Evolutionary conservation across 2,888 invertebrate species (phyloP).

Genomic region (Oscheius sp.): DNA sequence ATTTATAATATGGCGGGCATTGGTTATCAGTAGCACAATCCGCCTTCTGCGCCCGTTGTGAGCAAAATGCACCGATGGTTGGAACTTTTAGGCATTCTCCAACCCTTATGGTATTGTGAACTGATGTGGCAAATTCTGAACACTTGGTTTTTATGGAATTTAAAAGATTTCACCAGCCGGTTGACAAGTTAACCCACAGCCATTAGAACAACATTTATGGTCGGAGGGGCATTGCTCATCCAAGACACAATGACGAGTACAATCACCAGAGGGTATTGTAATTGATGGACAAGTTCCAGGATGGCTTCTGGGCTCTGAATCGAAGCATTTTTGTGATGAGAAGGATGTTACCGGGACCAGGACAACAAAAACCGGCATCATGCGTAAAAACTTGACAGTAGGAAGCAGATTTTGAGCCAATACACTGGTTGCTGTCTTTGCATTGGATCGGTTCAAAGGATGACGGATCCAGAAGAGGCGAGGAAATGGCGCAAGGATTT

Average conservation of each 20-base stretch:
- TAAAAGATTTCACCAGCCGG: conserved; percentile 31
- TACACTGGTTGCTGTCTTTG: conserved; percentile 49
- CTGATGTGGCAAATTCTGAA: conserved; percentile 37
- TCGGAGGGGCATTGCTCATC: conserved; percentile 59
- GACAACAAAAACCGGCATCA: conserved; percentile 63
- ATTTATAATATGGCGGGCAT: conserved; percentile 63
- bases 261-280: conserved; percentile 43
- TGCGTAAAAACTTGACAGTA: conserved; percentile 58
- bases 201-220: conserved; percentile 70
- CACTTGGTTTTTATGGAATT: background rate
- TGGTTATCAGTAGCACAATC: conserved; percentile 61
- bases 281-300: conserved; percentile 60
- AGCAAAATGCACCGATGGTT: conserved; percentile 50
- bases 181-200: conserved; percentile 66
- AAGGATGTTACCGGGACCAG: conserved; percentile 49
- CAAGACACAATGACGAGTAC: conserved; percentile 53
- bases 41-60: conserved; percentile 32
- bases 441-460: conserved; percentile 47
- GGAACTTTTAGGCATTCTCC: conserved; percentile 49
- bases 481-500: conserved; percentile 62
- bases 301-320: conserved; percentile 33
- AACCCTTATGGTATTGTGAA: conserved; percentile 16
- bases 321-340: too few relatives aligned
- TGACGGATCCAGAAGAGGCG: conserved; percentile 48
- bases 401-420: conserved; percentile 43